Conservation (phyloP, 23 tunicate genomes). For the Corella eumyota region DNA sequence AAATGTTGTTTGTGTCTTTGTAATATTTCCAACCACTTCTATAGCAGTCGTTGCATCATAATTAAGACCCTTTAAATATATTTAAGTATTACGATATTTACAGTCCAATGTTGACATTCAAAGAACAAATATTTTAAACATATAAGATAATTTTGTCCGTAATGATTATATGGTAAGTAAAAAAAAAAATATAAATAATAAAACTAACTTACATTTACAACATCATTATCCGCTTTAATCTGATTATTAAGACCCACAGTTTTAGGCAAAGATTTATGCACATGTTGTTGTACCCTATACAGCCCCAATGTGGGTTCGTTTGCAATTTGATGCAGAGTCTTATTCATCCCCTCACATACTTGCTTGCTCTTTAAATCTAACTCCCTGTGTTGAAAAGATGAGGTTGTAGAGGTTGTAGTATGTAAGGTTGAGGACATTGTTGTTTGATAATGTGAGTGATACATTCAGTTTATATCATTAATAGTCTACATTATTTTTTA, state of each 20-base stretch:
- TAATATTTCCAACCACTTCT: constrained; percentile 21
- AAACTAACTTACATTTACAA: constrained; percentile 14
- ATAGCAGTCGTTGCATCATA: constrained; percentile 40
- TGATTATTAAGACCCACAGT: constrained; percentile 10
- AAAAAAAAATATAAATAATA: not conserved
- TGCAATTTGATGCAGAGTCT: constrained; percentile 74
- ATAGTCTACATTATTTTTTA: no score
- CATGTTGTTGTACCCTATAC: constrained; percentile 83
- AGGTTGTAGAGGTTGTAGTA: no score
- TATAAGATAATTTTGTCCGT: not conserved
- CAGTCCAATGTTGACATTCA: not conserved
- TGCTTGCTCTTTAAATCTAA: constrained; percentile 28
- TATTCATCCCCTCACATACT: constrained; percentile 57
- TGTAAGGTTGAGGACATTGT: no score
- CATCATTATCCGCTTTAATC: constrained; percentile 6
- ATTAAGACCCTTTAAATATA: constrained; percentile 17
- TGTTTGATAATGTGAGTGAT: no score
- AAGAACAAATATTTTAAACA: not conserved
- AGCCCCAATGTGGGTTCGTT: constrained; percentile 92
- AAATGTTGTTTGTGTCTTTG: constrained; percentile 18
- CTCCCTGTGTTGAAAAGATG: no score
- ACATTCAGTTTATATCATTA: no score
- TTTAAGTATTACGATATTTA: not conserved
- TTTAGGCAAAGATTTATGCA: constrained; percentile 69
- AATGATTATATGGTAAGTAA: no score